Conservation (phyloP, 2,113 vertebrate genomes). For the Barnardius zonarius region DNA sequence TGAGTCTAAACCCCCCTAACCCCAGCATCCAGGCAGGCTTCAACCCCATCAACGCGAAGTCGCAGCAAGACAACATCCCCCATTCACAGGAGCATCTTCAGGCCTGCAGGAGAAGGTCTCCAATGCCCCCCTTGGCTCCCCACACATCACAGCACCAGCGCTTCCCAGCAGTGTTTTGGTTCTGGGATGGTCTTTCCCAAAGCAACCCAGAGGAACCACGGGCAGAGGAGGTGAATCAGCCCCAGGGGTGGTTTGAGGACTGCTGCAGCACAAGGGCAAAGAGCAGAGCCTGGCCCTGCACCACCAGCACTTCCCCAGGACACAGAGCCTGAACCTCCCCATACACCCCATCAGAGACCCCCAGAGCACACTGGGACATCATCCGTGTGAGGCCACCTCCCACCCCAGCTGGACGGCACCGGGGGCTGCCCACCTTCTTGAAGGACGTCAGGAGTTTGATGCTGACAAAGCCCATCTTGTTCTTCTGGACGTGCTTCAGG, state of each 20-base stretch:
- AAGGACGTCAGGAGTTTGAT: slow-evolving; percentile 80
- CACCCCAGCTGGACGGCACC: rapidly evolving
- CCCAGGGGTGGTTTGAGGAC: not conserved
- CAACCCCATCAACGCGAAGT: rapidly evolving
- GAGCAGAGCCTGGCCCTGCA: not conserved
- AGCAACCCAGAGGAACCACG: rapidly evolving
- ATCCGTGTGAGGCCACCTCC: rapidly evolving
- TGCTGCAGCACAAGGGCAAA: not conserved
- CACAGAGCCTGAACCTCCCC: not conserved
- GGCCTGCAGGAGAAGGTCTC: not conserved
- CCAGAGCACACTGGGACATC: no score
- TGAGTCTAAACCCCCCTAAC: not conserved
- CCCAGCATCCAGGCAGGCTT: rapidly evolving
- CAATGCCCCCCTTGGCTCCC: rapidly evolving
- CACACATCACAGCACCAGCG: rapidly evolving
- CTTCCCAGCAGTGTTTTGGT: rapidly evolving
- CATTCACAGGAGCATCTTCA: rapidly evolving
- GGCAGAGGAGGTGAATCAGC: not conserved
- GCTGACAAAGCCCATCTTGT: slow-evolving; percentile 80
- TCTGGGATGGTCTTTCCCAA: not conserved
- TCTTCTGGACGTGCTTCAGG: slow-evolving; percentile 78
- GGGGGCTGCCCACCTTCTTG: slow-evolving; percentile 68
- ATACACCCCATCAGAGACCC: rapidly evolving
- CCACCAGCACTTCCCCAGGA: rapidly evolving
- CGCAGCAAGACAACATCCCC: rapidly evolving